phyloP scores from a whole-genome alignment of 2,113 vertebrate species.

The Heteronetta atricapilla region DNA sequence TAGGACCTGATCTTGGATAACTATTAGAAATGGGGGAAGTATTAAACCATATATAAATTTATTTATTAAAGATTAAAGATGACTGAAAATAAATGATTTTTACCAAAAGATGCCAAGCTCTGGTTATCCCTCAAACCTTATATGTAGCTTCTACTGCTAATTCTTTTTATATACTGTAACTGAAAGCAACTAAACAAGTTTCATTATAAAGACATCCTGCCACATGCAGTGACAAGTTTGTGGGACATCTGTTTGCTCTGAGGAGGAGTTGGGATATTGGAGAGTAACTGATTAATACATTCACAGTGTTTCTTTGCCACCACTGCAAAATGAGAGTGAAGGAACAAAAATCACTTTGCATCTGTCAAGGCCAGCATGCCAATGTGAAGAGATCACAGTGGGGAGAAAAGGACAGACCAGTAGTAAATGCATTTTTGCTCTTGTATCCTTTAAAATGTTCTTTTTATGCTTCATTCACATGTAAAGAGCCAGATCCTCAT shows the following conservation, averaged over 20 bases:
- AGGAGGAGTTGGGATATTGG: background rate
- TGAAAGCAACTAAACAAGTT: background rate
- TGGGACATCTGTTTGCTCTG: background rate
- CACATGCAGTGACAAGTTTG: background rate
- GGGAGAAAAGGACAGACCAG: background rate
- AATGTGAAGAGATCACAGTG: background rate
- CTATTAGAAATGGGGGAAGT: background rate
- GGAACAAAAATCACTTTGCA: background rate
- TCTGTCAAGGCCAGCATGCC: background rate
- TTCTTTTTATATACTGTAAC: background rate
- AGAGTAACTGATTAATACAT: constrained; percentile 2
- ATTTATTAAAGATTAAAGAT: background rate
- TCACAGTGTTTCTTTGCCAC: background rate
- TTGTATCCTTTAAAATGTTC: background rate
- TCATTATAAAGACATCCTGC: background rate
- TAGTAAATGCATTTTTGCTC: constrained; percentile 9
- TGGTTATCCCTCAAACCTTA: background rate
- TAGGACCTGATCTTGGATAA: background rate
- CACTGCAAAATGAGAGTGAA: constrained; percentile 5
- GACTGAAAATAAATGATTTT: background rate
- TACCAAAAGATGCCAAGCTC: background rate
- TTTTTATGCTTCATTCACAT: background rate
- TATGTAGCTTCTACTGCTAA: background rate
- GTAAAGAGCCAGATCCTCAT: background rate
- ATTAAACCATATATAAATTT: background rate